Evolutionary conservation across 2,888 invertebrate species (phyloP), one percentile per base, ranked within the genome.

Genomic region (Philereme transversata): DNA sequence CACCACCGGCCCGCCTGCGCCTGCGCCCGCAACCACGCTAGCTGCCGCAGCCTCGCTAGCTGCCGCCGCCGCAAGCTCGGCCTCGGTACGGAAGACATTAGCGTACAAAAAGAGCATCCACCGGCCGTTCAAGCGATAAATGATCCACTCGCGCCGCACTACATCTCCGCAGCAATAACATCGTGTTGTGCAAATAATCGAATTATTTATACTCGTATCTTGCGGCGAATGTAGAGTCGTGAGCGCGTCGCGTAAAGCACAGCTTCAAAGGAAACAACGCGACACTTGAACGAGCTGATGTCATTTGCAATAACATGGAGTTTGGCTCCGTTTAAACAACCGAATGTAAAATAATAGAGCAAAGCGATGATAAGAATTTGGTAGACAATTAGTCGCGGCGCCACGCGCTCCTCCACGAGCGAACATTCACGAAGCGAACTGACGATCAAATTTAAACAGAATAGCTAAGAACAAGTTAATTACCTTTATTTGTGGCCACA

Each of bases 1-100:
- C 61, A 57, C 34, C 52, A 7, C 55, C 65, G 76, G 65, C 73
- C 57, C 68, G 66, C 72, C 72, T 71, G 69, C 71, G 75, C 74
- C 78, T 11, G 33, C 45, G 44, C 79, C 72, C 68, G 70, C 59
- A 51, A n/a, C 1, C 10, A 43, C 10, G 43, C 43, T 43, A 38
- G 43, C 43, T 43, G 10, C 43, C 10, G 9, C 57, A 53, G 53
- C 64, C 4, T 36, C 4, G 36, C 60, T 53, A 41, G 41, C 56
- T 7, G 46, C 45, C 35, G 60, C 5, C 8, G 50, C 44, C 41
- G 49, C 60, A 5, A 38, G 33, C 36, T 9, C n/a, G 9, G 36
- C 34, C 3, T 47, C 51, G 11, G 44, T 44, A 48, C 60, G 60
- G 60, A 60, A 55, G 51, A 7, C 33, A 4, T 55, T 38, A 48